Conservation (phyloP, 2,888 invertebrate genomes). For the Lycophotia porphyrea region DNA sequence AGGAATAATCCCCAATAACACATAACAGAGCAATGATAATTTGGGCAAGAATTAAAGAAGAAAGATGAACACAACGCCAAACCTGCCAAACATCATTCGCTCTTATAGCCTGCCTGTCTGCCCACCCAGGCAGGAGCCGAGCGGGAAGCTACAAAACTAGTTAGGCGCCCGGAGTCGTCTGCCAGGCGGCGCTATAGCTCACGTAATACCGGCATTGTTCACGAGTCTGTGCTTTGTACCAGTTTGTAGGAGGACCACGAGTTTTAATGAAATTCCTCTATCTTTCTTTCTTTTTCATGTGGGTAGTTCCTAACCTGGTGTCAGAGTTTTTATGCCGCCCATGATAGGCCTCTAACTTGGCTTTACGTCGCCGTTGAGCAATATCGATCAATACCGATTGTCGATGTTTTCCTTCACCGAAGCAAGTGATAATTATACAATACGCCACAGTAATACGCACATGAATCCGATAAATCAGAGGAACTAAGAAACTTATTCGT, state of each 20-base stretch:
- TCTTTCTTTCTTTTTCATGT: no score
- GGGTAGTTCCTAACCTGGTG: no score
- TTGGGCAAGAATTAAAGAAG: not conserved
- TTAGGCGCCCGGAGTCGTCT: slow-evolving; percentile 52
- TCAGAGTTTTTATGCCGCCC: no score
- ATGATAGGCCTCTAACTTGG: no score
- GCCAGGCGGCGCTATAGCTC: slow-evolving; percentile 52
- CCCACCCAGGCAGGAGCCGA: slow-evolving; percentile 49
- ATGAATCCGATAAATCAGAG: no score
- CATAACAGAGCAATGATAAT: no score
- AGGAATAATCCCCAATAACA: not conserved
- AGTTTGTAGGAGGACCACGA: slow-evolving; percentile 54
- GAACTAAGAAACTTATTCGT: no score
- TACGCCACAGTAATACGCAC: no score
- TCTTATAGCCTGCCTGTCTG: slow-evolving; percentile 18
- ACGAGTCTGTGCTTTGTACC: slow-evolving; percentile 51
- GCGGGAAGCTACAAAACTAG: slow-evolving; percentile 53
- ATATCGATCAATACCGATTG: no score
- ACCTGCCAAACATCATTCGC: not conserved
- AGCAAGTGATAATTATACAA: no score
- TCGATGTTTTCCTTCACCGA: no score
- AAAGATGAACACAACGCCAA: not conserved
- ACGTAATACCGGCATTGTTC: slow-evolving; percentile 62
- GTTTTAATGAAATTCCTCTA: slow-evolving; percentile 9
- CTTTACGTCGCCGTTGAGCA: no score